Conservation (phyloP, 2,888 invertebrate species). For the Ochlodes sylvanus region DNA sequence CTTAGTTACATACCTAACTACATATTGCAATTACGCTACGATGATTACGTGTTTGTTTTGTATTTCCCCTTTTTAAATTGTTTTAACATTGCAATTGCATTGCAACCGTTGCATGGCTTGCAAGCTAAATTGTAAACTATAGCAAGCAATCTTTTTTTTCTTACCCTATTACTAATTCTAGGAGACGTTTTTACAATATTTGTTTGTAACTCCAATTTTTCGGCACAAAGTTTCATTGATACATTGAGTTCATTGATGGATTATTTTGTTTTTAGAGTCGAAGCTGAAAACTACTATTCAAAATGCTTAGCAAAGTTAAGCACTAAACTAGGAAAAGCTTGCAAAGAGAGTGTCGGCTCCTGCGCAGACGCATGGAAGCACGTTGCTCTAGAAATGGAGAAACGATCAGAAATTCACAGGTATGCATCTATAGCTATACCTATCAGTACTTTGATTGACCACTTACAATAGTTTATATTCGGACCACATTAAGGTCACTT, state of each 20-base stretch:
- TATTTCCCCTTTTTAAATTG: constrained; percentile 30
- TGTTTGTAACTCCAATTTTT: not conserved
- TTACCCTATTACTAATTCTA: not conserved
- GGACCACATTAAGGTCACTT: no score
- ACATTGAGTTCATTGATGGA: not conserved
- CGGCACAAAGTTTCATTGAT: not conserved
- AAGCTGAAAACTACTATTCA: constrained; percentile 95
- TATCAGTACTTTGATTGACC: not conserved
- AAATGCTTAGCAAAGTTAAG: constrained; percentile 95
- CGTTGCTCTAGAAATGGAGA: constrained; percentile 96
- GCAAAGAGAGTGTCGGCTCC: constrained; percentile 90
- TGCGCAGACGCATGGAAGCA: constrained; percentile 96
- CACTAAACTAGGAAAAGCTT: constrained; percentile 92
- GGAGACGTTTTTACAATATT: not conserved
- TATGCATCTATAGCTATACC: constrained; percentile 53
- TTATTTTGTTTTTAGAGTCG: constrained; percentile 87
- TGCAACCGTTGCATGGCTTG: constrained; percentile 7
- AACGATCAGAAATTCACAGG: constrained; percentile 95
- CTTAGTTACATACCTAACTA: constrained; percentile 52
- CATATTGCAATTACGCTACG: constrained; percentile 53
- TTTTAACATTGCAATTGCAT: constrained; percentile 14
- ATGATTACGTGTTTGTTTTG: constrained; percentile 50
- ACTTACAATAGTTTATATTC: not conserved
- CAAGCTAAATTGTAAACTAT: constrained; percentile 10
- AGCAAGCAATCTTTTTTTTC: constrained; percentile 22